These are phyloP conservation scores for Tenthredo amoena DNA, from an alignment of 2,888 invertebrate species.

Conservation along the genomic window DNA sequence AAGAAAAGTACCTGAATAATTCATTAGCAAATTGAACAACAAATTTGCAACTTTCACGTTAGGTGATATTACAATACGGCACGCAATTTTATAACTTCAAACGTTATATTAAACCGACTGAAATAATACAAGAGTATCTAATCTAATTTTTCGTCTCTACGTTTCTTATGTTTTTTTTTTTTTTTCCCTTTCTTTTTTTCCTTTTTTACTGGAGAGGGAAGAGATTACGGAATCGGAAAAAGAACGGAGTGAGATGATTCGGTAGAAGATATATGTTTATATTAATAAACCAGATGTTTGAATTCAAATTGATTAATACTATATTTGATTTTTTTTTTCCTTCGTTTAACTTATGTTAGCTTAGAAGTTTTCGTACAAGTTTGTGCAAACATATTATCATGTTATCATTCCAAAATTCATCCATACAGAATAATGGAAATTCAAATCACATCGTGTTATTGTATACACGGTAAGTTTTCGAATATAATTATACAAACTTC, in stretches of 20 bases:
- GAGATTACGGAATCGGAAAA: not conserved
- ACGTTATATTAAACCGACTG: not conserved
- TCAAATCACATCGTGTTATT: not conserved
- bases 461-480: not conserved
- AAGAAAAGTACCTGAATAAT: constrained; percentile 26
- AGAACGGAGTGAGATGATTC: not conserved
- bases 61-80: not conserved
- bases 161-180: not conserved
- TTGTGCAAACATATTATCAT: not conserved
- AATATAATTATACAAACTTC: constrained; percentile 8
- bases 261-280: not conserved
- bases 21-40: constrained; percentile 18
- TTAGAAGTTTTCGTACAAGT: not conserved
- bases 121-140: not conserved
- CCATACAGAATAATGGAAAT: not conserved
- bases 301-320: constrained; percentile 6
- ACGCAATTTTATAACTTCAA: constrained; percentile 26
- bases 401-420: not conserved
- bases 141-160: not conserved
- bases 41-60: constrained; percentile 29
- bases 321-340: not conserved
- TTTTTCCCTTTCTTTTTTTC: not conserved
- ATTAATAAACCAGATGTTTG: not conserved
- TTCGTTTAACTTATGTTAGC: too few species aligned
- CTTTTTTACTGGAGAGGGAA: not conserved